A percentile compares a stretch with the other conserved stretches of the same genome.
These are phyloP conservation scores for Thryonomys swinderianus DNA, from an alignment of 2,113 vertebrate species.

Conservation along the genomic window DNA sequence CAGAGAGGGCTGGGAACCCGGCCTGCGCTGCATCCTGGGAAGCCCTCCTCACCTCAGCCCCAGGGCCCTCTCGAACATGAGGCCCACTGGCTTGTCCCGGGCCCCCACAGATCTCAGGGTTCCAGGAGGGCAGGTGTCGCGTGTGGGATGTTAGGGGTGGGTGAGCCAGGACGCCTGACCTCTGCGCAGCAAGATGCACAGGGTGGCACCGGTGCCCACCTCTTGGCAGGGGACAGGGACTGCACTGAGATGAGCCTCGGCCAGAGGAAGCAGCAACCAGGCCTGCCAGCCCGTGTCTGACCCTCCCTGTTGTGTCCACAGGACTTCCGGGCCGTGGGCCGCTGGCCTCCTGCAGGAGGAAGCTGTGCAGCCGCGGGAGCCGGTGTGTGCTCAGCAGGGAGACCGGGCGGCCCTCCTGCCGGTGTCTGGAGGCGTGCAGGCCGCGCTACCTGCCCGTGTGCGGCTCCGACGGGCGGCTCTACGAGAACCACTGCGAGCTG, in stretches of 20 bases:
- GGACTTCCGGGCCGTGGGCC: conserved; percentile 80
- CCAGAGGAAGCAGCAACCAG: accelerated
- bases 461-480: conserved; percentile 95
- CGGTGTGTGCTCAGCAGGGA: conserved; percentile 88
- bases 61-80: background rate
- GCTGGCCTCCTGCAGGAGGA: conserved; percentile 86
- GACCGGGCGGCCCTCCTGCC: conserved; percentile 89
- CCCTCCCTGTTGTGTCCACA: conserved; percentile 71
- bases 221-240: background rate
- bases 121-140: background rate
- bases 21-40: background rate
- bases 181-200: background rate
- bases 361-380: conserved; percentile 90
- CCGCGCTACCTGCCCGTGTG: conserved; percentile 94
- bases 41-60: background rate
- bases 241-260: background rate
- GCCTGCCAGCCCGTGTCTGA: background rate
- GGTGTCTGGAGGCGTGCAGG: conserved; percentile 91
- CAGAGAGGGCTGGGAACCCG: too few species aligned
- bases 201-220: background rate
- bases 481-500: conserved; percentile 97
- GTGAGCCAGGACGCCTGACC: background rate
- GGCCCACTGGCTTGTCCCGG: too few species aligned
- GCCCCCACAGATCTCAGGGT: background rate
- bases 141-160: background rate